These are phyloP conservation scores for Orthonevra nobilis DNA, from an alignment of 2,888 invertebrate species.

Conservation along the genomic window DNA sequence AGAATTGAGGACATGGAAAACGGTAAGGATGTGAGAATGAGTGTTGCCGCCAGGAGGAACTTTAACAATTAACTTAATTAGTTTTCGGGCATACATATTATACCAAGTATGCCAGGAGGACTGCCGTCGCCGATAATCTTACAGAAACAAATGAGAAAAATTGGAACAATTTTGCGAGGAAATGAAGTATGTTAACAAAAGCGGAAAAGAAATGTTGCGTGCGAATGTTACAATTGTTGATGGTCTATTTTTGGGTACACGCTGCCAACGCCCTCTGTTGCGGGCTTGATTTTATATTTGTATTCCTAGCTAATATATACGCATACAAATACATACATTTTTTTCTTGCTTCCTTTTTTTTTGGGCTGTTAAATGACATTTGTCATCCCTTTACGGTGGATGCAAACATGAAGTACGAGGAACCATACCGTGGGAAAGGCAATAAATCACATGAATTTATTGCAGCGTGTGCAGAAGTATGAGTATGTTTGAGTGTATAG, in stretches of 20 bases:
- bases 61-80: slow-evolving; percentile 67
- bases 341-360: background rate
- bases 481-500: background rate
- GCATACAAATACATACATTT: no score
- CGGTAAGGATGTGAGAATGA: background rate
- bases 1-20: slow-evolving; percentile 52
- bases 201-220: slow-evolving; percentile 5
- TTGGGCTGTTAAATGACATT: slow-evolving; percentile 4
- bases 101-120: slow-evolving; percentile 23
- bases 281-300: slow-evolving; percentile 20
- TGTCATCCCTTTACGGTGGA: slow-evolving; percentile 26
- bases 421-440: slow-evolving; percentile 35
- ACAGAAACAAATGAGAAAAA: slow-evolving; percentile 30
- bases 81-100: no score
- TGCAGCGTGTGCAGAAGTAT: background rate
- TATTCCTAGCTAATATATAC: slow-evolving; percentile 1
- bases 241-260: slow-evolving; percentile 8
- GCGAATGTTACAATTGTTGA: slow-evolving; percentile 1
- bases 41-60: slow-evolving; percentile 21
- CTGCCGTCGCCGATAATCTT: background rate
- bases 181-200: slow-evolving; percentile 7
- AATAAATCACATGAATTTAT: slow-evolving; percentile 40
- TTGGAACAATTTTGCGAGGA: slow-evolving; percentile 29
- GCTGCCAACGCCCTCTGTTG: background rate
- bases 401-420: slow-evolving; percentile 5